Conservation (phyloP, 2,113 vertebrate genomes). For the Eptatretus burgeri region DNA sequence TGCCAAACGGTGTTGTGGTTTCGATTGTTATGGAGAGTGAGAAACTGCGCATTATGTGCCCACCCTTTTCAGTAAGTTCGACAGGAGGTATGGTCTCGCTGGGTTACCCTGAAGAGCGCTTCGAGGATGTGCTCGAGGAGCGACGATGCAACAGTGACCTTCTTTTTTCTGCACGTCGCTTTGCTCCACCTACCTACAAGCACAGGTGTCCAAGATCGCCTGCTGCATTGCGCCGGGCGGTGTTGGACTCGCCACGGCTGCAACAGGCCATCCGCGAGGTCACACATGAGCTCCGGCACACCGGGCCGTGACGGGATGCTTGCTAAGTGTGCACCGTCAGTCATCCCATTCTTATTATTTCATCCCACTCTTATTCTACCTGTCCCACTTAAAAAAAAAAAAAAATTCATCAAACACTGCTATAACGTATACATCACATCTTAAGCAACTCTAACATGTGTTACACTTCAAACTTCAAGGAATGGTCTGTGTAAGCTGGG, state of each 20-base stretch:
- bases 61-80: neutral
- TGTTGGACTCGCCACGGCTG: slow-evolving; percentile 48
- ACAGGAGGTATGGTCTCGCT: neutral
- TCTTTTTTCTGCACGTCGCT: slow-evolving; percentile 55
- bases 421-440: no score
- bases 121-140: slow-evolving; percentile 76
- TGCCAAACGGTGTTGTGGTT: neutral
- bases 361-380: no score
- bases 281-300: neutral
- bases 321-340: no score
- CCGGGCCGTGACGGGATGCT: no score
- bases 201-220: slow-evolving; percentile 34
- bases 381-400: no score
- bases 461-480: no score
- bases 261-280: slow-evolving; percentile 52
- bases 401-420: no score
- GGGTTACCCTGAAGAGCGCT: slow-evolving; percentile 53
- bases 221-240: slow-evolving; percentile 27
- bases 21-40: neutral
- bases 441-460: no score
- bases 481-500: no score
- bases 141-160: slow-evolving; percentile 56
- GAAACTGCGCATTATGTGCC: neutral
- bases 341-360: no score
- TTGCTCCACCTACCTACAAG: slow-evolving; percentile 43